phyloP scores from a whole-genome alignment of 2,888 invertebrate species.

The Theretra japonica region DNA sequence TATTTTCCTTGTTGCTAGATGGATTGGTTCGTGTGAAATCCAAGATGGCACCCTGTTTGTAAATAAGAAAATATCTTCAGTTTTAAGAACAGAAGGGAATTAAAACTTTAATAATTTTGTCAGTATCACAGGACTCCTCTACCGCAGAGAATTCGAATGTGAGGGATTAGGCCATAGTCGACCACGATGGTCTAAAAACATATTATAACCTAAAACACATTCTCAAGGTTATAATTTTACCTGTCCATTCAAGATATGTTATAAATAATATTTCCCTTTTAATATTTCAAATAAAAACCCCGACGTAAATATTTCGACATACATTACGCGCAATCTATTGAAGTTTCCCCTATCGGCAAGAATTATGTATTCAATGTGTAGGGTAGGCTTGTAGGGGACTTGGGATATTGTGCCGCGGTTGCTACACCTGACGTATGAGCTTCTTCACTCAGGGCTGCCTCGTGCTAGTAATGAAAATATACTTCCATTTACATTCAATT shows the following conservation, averaged over 20 bases:
- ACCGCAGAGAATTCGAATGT: too few relatives aligned
- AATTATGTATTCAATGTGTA: slow-evolving; percentile 25
- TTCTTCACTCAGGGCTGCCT: slow-evolving; percentile 9
- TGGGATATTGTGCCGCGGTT: not conserved
- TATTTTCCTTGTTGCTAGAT: not conserved
- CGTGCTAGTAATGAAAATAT: not conserved
- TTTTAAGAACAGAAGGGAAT: too few relatives aligned
- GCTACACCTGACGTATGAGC: slow-evolving; percentile 11
- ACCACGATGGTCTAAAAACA: too few relatives aligned
- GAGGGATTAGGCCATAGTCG: too few relatives aligned
- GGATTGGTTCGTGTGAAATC: not conserved
- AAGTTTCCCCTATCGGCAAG: slow-evolving; percentile 4
- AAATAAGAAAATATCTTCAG: not conserved
- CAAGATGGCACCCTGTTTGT: not conserved
- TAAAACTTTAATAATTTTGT: too few relatives aligned
- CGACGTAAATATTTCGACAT: not conserved
- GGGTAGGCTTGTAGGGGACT: not conserved
- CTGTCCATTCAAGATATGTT: too few relatives aligned
- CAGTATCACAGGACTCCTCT: too few relatives aligned
- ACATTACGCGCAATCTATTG: slow-evolving; percentile 12
- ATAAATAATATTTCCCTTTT: too few relatives aligned
- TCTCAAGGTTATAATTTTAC: too few relatives aligned
- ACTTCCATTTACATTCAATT: too few relatives aligned
- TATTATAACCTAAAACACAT: too few relatives aligned
- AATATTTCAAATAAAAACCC: not conserved